Evolutionary conservation across 2,113 vertebrate genomes (phyloP).

Genomic region (Macroglossus sobrinus): DNA sequence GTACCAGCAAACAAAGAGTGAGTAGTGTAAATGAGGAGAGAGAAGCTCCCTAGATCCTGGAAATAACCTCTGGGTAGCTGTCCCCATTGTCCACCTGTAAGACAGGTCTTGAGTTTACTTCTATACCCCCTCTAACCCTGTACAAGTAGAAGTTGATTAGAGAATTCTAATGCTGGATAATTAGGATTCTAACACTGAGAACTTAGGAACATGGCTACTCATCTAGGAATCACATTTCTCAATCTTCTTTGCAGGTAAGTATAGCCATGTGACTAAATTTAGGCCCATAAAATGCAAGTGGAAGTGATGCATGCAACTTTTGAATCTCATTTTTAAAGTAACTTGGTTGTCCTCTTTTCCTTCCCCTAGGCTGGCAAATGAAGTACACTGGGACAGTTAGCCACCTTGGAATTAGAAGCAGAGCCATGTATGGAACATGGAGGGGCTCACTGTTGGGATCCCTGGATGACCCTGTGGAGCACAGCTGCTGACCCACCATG

Average conservation of each 20-base stretch:
- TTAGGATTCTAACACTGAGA: not conserved
- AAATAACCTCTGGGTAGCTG: not conserved
- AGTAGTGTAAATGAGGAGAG: not conserved
- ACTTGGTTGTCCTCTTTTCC: not conserved
- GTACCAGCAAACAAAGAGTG: not conserved
- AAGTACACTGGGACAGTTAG: not conserved
- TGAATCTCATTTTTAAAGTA: not conserved
- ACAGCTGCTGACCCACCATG: not conserved
- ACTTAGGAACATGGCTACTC: not conserved
- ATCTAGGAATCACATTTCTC: not conserved
- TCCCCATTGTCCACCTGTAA: not conserved
- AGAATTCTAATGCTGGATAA: not conserved
- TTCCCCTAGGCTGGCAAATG: not conserved
- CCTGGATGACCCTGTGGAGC: not conserved
- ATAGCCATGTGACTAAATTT: not conserved
- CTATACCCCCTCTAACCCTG: not conserved
- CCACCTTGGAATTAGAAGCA: not conserved
- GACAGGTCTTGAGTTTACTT: not conserved
- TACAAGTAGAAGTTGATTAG: not conserved
- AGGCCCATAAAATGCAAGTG: not conserved
- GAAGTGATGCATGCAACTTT: not conserved
- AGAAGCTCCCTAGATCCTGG: not conserved
- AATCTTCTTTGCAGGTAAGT: not conserved
- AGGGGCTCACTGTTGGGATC: not conserved
- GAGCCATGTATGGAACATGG: not conserved